Percentiles rank a stretch among this genome's conserved stretches.
phyloP scores from a whole-genome alignment of 2,797 vertebrate genomes.

The Hydrocynus forskahlii region DNA sequence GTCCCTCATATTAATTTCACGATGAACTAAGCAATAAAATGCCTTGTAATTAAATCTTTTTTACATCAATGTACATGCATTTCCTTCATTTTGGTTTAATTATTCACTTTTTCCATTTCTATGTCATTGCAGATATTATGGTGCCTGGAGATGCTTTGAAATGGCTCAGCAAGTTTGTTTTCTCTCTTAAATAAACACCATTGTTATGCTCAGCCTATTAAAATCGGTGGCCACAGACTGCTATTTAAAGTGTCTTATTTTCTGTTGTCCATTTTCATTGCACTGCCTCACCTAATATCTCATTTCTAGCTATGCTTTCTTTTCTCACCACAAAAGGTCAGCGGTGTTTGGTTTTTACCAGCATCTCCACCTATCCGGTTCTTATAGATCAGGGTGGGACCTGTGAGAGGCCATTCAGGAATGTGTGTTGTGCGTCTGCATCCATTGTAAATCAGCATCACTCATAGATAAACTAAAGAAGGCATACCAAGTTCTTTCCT shows the following conservation, averaged over 20 bases:
- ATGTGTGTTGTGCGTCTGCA: background rate
- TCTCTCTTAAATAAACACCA: background rate
- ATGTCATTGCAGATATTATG: too few species aligned
- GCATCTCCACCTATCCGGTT: conserved; percentile 10
- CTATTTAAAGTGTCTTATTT: background rate
- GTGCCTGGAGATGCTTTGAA: too few species aligned
- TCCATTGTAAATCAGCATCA: background rate
- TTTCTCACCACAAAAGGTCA: background rate
- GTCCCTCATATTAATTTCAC: too few species aligned
- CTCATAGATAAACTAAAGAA: background rate
- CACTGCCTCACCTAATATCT: background rate
- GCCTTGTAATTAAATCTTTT: too few species aligned
- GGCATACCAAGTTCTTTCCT: conserved; percentile 1
- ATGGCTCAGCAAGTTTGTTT: background rate
- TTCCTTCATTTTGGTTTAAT: too few species aligned
- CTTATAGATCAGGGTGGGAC: background rate
- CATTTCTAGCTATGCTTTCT: background rate
- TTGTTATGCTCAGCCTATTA: background rate
- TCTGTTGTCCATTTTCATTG: background rate
- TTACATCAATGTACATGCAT: too few species aligned
- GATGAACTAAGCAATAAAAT: background rate
- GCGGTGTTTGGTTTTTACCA: background rate
- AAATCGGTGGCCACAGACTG: background rate
- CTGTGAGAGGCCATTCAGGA: background rate
- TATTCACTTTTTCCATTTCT: too few species aligned